Evolutionary conservation across 1,140 invertebrate genomes (phyloP), one percentile per base, ranked within the genome.

Genomic region (Saxidomus purpurata): DNA sequence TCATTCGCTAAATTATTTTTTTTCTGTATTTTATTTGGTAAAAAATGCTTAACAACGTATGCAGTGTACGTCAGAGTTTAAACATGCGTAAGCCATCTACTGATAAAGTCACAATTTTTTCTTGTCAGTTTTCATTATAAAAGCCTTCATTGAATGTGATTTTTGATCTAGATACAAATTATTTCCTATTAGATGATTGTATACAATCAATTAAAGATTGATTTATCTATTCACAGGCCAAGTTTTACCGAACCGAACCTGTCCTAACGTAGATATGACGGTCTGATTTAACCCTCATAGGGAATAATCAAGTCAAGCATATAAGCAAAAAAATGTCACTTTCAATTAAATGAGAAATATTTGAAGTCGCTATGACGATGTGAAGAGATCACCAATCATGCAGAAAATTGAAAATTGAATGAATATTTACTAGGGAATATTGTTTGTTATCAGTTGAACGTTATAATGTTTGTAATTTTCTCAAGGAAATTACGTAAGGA

Each of bases 341-440:
- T 79, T 49, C 47, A 52, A 52, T 79, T 79, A 79, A 79, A 79
- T 47, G 76, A 52, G 76, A 52, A 34, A 79, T 47, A 79, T 55
- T 79, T 79, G 47, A 13, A 28, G 17, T 79, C 43, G 22, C 47
- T 43, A 79, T 79, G 76, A n/a, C 47, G 49, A 79, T 79, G 15
- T 38, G 3, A 31, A 9, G n/a, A 22, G 36, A 19, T 8, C 17
- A 4, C 11, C 31, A 79, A 59, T 79, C 76, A 79, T 79, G 76
- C 19, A 25, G 49, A 79, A 79, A 55, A 31, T 25, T 28, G 13
- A 67, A 11, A 67, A 4, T 43, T 4, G 43, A 8, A 15, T 43
- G 43, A 8, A 43, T 43, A 43, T n/a, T n/a, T n/a, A n/a, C n/a
- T n/a, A n/a, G n/a, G n/a, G n/a, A n/a, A n/a, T n/a, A n/a, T n/a